Conservation (phyloP, 37 sponge, comb jelly and placozoan genomes). For the Spongilla lacustris region DNA sequence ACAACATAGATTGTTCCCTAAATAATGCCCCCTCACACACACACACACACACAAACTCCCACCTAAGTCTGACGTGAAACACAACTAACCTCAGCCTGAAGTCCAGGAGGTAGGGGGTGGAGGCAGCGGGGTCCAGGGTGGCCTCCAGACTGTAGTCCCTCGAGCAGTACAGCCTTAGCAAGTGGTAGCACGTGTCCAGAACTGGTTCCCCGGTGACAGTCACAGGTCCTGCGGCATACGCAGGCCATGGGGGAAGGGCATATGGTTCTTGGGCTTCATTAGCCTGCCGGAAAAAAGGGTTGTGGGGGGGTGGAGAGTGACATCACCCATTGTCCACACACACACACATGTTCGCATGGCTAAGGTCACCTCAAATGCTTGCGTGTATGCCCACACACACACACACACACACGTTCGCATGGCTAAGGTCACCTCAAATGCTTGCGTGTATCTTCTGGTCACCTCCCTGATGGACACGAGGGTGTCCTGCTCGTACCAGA, state of each 20-base stretch:
- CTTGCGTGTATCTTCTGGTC: constrained; percentile 6
- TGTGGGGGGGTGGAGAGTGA: neutral
- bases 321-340: too few species aligned
- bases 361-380: constrained; percentile 29
- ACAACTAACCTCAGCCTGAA: constrained; percentile 74
- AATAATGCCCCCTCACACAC: too few species aligned
- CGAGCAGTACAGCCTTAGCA: constrained; percentile 67
- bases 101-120: constrained; percentile 72
- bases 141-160: constrained; percentile 58
- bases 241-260: constrained; percentile 39
- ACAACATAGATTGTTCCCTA: too few species aligned
- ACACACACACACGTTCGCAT: too few species aligned
- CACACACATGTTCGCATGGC: too few species aligned
- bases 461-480: constrained; percentile 12
- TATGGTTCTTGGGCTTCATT: constrained; percentile 3
- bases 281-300: neutral
- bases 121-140: constrained; percentile 59
- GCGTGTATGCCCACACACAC: too few species aligned
- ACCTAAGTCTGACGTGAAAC: too few species aligned
- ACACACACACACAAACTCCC: too few species aligned
- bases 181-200: constrained; percentile 76
- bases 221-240: neutral
- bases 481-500: constrained; percentile 53
- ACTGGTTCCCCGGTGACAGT: too few species aligned
- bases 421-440: constrained; percentile 32